Evolutionary conservation across 1,140 invertebrate species (phyloP).

Genomic region (Drosophila lacertosa): DNA sequence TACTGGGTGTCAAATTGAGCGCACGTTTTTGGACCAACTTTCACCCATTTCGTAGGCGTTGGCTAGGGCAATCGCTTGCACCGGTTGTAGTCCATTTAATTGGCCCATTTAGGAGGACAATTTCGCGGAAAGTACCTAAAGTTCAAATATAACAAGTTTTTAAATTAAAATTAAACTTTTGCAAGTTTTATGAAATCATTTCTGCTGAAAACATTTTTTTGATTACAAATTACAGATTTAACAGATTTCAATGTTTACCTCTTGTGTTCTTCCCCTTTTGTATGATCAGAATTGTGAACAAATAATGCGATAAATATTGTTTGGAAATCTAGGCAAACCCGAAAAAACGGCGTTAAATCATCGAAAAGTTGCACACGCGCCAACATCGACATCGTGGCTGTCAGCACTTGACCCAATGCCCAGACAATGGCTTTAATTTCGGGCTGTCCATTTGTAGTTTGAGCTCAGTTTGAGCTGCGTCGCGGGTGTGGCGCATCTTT

Average conservation of each 20-base stretch:
- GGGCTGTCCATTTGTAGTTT: conserved; percentile 60
- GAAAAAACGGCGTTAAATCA: conserved; percentile 58
- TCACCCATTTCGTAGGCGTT: conserved; percentile 73
- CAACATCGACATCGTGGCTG: conserved; percentile 41
- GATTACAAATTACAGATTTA: no score
- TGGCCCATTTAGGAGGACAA: conserved; percentile 26
- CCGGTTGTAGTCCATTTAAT: conserved; percentile 7
- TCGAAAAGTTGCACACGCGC: conserved; percentile 61
- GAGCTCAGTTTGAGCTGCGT: conserved; percentile 39
- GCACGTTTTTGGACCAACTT: conserved; percentile 69
- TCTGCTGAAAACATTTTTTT: no score
- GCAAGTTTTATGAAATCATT: no score
- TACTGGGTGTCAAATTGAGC: conserved; percentile 69
- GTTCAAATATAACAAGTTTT: background rate
- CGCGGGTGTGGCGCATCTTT: conserved; percentile 79
- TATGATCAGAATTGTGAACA: background rate
- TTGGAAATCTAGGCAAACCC: conserved; percentile 2
- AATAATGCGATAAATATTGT: background rate
- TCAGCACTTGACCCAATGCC: conserved; percentile 79
- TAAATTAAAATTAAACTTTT: background rate
- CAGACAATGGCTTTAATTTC: conserved; percentile 77
- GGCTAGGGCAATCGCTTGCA: conserved; percentile 51
- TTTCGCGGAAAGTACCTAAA: conserved; percentile 16
- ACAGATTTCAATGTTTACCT: background rate
- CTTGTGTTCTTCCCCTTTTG: background rate